Percentiles rank a stretch among this genome's conserved stretches.
These are phyloP conservation scores for Melanotaenia nigrans DNA, from an alignment of 2,797 vertebrate species.

Conservation along the genomic window DNA sequence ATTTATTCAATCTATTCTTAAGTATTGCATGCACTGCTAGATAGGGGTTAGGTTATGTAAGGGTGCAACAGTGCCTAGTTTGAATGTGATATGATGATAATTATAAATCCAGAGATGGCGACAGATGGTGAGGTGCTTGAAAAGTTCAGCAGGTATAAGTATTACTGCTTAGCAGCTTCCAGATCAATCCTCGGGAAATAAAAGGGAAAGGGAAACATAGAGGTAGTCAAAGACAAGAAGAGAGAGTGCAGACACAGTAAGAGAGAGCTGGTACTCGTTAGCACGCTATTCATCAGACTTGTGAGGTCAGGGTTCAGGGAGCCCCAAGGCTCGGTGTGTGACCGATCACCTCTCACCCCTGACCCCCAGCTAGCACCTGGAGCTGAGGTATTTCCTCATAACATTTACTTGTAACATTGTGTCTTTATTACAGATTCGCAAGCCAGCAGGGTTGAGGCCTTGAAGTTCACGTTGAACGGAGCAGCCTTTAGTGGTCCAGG, in stretches of 20 bases:
- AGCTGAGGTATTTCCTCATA: slow-evolving; percentile 78
- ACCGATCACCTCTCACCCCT: slow-evolving; percentile 72
- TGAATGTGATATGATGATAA: slow-evolving; percentile 73
- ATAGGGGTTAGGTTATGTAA: slow-evolving; percentile 73
- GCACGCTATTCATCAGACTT: slow-evolving; percentile 77
- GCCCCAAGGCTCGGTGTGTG: slow-evolving; percentile 71
- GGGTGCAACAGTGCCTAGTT: slow-evolving; percentile 65
- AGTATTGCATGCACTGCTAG: slow-evolving; percentile 62
- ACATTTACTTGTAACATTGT: slow-evolving; percentile 65
- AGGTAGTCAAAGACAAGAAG: slow-evolving; percentile 60
- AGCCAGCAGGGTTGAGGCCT: not conserved
- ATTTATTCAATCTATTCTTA: slow-evolving; percentile 81
- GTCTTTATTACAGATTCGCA: slow-evolving; percentile 53
- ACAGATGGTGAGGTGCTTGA: slow-evolving; percentile 70
- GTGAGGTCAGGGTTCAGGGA: slow-evolving; percentile 70
- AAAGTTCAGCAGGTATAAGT: slow-evolving; percentile 70
- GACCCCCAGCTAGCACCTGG: slow-evolving; percentile 76
- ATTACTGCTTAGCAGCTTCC: slow-evolving; percentile 49
- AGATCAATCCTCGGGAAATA: slow-evolving; percentile 48
- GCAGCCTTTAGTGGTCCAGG: not conserved
- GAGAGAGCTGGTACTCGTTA: slow-evolving; percentile 79
- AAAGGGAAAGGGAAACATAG: not conserved
- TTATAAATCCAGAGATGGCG: slow-evolving; percentile 73
- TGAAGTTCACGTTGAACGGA: not conserved
- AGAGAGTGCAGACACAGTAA: slow-evolving; percentile 75